phyloP scores from a whole-genome alignment of 1,140 invertebrate species.

The Lysiphlebus fabarum region DNA sequence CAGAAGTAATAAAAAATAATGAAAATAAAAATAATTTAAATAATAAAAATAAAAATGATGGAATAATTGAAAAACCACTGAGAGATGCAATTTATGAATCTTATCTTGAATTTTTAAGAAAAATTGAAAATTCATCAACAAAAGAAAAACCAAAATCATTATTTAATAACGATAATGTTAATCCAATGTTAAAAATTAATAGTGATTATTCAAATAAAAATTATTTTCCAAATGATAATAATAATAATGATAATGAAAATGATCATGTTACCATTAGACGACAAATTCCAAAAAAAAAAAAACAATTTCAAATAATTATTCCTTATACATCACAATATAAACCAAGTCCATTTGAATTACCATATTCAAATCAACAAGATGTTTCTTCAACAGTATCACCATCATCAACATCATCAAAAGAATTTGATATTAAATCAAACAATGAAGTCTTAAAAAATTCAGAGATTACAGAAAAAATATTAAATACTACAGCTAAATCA shows the following conservation, averaged over 20 bases:
- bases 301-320: constrained; percentile 70
- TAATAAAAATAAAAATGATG: too few relatives aligned
- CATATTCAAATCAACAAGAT: constrained; percentile 34
- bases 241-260: neutral
- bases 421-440: constrained; percentile 42
- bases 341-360: constrained; percentile 55
- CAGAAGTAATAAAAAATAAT: too few relatives aligned
- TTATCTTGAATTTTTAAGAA: too few relatives aligned
- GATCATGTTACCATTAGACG: neutral
- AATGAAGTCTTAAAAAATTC: constrained; percentile 36
- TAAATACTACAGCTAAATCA: constrained; percentile 38
- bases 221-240: neutral
- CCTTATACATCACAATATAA: constrained; percentile 68
- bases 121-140: too few relatives aligned
- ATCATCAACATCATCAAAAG: neutral
- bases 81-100: too few relatives aligned
- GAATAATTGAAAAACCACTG: too few relatives aligned
- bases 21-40: too few relatives aligned
- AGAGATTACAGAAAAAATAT: constrained; percentile 30
- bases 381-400: constrained; percentile 16
- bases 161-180: too few relatives aligned
- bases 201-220: neutral
- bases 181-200: neutral
- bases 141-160: too few relatives aligned
- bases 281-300: neutral